Base-by-base conservation (phyloP, 2,888 invertebrate species). In the Idaea biselata region DNA sequence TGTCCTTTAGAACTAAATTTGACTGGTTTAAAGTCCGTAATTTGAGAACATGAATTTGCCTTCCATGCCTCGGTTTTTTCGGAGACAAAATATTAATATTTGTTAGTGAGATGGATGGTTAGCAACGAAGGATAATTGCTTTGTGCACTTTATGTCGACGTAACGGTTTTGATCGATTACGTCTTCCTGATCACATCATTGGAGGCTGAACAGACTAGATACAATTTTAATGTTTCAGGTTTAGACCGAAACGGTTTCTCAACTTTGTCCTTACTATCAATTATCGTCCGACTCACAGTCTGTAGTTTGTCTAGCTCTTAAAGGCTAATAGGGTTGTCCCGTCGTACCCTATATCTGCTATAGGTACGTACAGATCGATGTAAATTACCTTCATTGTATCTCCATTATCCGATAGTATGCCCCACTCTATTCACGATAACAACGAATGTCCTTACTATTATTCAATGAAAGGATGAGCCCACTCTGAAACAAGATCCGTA, bases 401-500 rank as follows among this genome's bases (percentile, higher is more conserved):
- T 62, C 67, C 74, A 80, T 81, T 79, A 80, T 73, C 73, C 62
- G 44, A 73, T 75, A 76, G 73, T 77, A 77, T 75, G 76, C 75
- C 72, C 69, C 69, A 61, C 73, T 67, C 73, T 70, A 68, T 63
- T 73, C 72, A 72, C 68, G 77, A 80, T 80, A 81, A 80, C 78
- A 76, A 70, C 72, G 65, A 71, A 73, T 77, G 82, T 80, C 81
- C 80, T 77, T 82, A 86, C 84, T 86, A 87, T 86, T 86, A 86
- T 87, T 79, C 81, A 77, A 78, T 73, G 80, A 77, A 74, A 76
- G 86, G 87, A 86, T 89, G 88, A 88, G 83, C 83, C 83, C 81
- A 87, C 88, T 89, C 83, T 82, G 91, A 88, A 91, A 91, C 89
- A 86, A 86, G 90, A 91, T 86, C 85, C 79, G 81, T 83, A 88